Evolutionary conservation across 2,888 invertebrate species (phyloP).

Genomic region (Oxyscelio sp.): DNA sequence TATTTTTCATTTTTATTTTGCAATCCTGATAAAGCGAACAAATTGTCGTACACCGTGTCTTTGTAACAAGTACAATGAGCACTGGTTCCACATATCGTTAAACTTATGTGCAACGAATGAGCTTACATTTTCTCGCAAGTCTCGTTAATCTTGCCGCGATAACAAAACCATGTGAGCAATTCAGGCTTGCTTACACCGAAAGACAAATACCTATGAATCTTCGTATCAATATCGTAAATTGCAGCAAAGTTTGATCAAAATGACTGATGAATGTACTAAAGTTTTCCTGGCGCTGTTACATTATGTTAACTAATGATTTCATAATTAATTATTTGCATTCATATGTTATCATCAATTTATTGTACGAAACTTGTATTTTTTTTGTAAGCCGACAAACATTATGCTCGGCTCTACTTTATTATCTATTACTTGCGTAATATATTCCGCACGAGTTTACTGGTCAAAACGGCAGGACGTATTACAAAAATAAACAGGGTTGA

Average conservation of each 20-base stretch:
- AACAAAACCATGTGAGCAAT: constrained; percentile 78
- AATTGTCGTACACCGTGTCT: constrained; percentile 46
- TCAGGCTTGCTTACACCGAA: constrained; percentile 46
- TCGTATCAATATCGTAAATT: constrained; percentile 58
- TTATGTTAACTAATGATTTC: no score
- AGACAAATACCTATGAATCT: constrained; percentile 61
- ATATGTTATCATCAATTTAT: constrained; percentile 3
- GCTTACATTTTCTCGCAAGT: constrained; percentile 63
- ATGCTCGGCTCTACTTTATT: background rate
- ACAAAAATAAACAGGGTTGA: constrained; percentile 31
- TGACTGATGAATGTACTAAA: constrained; percentile 51
- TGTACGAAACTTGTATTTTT: constrained; percentile 8
- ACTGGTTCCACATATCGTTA: constrained; percentile 55
- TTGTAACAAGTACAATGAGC: constrained; percentile 51
- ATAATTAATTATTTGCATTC: no score
- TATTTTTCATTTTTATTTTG: constrained; percentile 24
- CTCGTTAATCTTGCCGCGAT: constrained; percentile 82
- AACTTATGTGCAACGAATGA: constrained; percentile 70
- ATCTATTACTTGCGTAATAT: constrained; percentile 26
- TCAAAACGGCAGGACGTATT: background rate
- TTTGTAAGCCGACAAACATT: background rate
- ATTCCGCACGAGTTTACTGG: constrained; percentile 6
- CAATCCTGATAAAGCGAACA: constrained; percentile 43
- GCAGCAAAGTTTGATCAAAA: constrained; percentile 31
- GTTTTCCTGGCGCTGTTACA: no score